Evolutionary conservation across 2,888 invertebrate genomes (phyloP).

Genomic region (Latrodectus hesperus): DNA sequence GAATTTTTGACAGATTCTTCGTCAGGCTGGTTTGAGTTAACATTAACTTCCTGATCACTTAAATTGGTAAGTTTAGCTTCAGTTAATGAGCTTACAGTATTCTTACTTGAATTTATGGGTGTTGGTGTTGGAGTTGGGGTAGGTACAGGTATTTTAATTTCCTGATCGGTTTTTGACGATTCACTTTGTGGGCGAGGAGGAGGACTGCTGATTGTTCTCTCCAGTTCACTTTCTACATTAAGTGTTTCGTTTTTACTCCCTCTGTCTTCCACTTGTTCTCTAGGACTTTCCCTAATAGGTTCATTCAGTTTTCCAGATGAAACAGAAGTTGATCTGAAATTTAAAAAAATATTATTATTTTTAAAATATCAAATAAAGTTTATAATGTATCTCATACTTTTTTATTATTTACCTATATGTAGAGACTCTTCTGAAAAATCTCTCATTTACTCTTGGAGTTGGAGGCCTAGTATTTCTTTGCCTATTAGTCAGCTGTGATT

Average conservation of each 20-base stretch:
- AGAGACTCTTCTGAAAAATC: slow-evolving; percentile 9
- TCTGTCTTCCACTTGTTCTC: slow-evolving; percentile 46
- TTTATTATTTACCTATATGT: slow-evolving; percentile 20
- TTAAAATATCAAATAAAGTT: neutral
- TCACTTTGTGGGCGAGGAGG: slow-evolving; percentile 40
- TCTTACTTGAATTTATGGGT: slow-evolving; percentile 39
- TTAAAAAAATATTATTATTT: neutral
- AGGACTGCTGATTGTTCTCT: slow-evolving; percentile 39
- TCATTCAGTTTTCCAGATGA: slow-evolving; percentile 38
- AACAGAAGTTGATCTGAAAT: slow-evolving; percentile 28
- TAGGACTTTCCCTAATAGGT: slow-evolving; percentile 45
- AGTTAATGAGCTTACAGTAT: neutral
- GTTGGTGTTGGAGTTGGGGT: slow-evolving; percentile 29
- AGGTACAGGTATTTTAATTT: slow-evolving; percentile 52
- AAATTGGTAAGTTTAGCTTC: neutral
- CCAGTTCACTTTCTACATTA: slow-evolving; percentile 19
- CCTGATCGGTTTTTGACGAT: neutral
- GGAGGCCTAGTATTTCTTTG: slow-evolving; percentile 39
- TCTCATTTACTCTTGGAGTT: slow-evolving; percentile 61
- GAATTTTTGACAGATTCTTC: neutral
- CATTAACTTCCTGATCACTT: neutral
- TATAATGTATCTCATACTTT: neutral
- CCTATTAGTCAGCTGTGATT: neutral
- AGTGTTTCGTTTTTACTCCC: slow-evolving; percentile 13
- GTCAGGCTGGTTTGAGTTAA: neutral